phyloP scores from a whole-genome alignment of 2,113 vertebrate genomes.

The Sylvia atricapilla region DNA sequence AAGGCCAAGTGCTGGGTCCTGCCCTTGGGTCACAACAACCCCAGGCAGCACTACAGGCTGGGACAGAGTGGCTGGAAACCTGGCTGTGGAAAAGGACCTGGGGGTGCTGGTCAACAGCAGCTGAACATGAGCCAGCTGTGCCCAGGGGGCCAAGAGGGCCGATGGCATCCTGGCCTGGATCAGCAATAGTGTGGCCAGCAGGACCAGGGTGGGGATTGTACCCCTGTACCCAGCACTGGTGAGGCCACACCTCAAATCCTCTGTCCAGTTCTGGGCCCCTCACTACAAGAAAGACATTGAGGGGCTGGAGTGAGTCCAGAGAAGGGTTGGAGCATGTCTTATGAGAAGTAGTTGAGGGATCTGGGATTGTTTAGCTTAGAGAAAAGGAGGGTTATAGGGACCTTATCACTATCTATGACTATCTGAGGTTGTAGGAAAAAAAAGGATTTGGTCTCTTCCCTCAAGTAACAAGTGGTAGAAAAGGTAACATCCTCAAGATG shows the following conservation, averaged over 20 bases:
- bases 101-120: background rate
- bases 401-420: background rate
- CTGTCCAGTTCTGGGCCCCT: background rate
- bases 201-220: background rate
- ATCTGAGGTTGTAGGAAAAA: background rate
- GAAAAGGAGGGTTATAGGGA: background rate
- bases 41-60: background rate
- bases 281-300: background rate
- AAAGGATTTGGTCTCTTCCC: background rate
- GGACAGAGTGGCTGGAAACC: background rate
- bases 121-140: background rate
- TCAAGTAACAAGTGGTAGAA: background rate
- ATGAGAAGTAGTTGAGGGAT: background rate
- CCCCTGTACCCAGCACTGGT: accelerated
- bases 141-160: background rate
- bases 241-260: background rate
- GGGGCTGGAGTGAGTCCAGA: accelerated
- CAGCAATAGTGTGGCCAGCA: background rate
- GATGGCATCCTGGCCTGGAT: background rate
- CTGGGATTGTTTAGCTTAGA: background rate
- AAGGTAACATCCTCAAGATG: background rate
- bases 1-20: background rate
- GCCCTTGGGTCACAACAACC: background rate
- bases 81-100: background rate
- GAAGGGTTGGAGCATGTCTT: background rate